phyloP scores from a whole-genome alignment of 2,888 invertebrate genomes.

The Nemurella pictetii region DNA sequence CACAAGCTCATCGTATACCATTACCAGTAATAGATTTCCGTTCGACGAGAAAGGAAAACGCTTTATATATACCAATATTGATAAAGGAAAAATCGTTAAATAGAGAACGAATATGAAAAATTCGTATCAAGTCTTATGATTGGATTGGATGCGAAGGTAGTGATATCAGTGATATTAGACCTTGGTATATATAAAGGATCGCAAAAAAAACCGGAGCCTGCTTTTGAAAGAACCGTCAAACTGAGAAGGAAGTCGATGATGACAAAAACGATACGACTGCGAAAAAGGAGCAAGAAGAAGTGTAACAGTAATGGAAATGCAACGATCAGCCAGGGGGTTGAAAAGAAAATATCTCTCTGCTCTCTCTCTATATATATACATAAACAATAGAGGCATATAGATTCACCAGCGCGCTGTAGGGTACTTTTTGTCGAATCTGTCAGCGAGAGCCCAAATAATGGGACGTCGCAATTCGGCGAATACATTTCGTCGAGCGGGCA shows the following conservation, averaged over 20 bases:
- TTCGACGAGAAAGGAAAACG: too few relatives aligned
- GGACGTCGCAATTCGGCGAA: neutral
- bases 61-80: neutral
- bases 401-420: neutral
- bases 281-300: neutral
- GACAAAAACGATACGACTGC: neutral
- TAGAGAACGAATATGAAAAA: neutral
- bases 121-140: neutral
- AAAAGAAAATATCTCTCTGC: neutral
- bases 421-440: neutral
- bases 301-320: neutral
- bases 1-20: too few relatives aligned
- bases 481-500: neutral
- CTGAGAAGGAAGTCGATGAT: neutral
- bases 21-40: too few relatives aligned
- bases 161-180: neutral
- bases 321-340: neutral
- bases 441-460: neutral
- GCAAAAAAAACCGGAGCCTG: neutral
- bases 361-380: neutral
- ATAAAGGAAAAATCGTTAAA: neutral
- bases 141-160: neutral
- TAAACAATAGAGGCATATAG: neutral
- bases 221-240: neutral
- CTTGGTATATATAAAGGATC: too few relatives aligned